A percentile compares a stretch with the other conserved stretches of the same genome.
phyloP scores from a whole-genome alignment of 2,797 vertebrate genomes.

The Tolypeutes matacus region DNA sequence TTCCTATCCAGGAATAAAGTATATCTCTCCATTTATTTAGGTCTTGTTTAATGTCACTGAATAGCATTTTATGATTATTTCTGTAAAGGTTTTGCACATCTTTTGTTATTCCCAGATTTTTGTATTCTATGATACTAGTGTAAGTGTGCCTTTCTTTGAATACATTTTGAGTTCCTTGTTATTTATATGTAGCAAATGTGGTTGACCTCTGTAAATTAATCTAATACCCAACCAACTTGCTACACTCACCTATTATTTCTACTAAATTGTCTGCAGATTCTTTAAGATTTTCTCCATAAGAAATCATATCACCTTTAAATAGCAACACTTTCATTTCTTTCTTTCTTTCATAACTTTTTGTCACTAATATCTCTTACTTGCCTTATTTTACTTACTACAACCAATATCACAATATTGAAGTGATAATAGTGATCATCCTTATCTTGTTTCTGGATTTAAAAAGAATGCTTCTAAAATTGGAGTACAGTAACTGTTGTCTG shows the following conservation, averaged over 20 bases:
- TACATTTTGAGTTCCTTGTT: neutral
- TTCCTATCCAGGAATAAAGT: neutral
- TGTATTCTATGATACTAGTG: neutral
- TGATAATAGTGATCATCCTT: neutral
- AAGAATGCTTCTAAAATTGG: neutral
- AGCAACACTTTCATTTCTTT: neutral
- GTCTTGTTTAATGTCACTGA: neutral
- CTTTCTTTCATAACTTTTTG: neutral
- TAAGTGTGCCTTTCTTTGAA: neutral
- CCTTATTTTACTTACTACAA: neutral
- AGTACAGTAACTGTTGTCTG: neutral
- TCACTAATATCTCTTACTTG: neutral
- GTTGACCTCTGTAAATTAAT: neutral
- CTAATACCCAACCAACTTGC: neutral
- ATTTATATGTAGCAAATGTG: neutral
- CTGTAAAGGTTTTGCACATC: neutral
- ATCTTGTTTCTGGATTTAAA: constrained; percentile 16
- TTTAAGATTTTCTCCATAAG: neutral
- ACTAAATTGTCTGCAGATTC: neutral
- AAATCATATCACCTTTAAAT: neutral
- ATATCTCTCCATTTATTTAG: neutral
- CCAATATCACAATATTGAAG: neutral
- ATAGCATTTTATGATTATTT: constrained; percentile 7
- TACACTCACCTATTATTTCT: neutral
- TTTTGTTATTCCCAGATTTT: constrained; percentile 20